Conservation (phyloP, 2,797 vertebrate species). For the Nyctalus aviator region DNA sequence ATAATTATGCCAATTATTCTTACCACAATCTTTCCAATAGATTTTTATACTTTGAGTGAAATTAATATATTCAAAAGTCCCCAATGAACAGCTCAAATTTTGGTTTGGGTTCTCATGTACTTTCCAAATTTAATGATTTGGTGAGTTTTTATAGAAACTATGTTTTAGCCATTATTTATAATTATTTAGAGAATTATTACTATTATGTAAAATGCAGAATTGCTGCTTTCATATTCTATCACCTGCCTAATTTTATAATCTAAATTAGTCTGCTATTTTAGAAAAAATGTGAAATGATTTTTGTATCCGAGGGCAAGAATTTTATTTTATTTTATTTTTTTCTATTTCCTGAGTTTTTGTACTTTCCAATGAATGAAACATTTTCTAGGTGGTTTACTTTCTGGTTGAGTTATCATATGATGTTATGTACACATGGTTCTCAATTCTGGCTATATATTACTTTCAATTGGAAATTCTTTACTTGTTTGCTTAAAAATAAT, state of each 20-base stretch:
- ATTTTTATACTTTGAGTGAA: neutral
- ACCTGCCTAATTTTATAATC: neutral
- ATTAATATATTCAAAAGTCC: neutral
- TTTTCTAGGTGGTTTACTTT: slow-evolving; percentile 27
- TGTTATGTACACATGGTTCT: neutral
- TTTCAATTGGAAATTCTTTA: neutral
- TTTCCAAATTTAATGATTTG: neutral
- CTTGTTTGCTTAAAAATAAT: slow-evolving; percentile 12
- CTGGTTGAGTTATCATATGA: slow-evolving; percentile 13
- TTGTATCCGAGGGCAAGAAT: neutral
- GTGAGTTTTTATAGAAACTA: neutral
- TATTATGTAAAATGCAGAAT: neutral
- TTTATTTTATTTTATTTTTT: neutral
- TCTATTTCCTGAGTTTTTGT: neutral
- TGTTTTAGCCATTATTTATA: neutral
- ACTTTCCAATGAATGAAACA: slow-evolving; percentile 54
- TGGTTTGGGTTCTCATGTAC: neutral
- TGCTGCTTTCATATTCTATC: neutral
- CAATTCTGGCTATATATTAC: neutral
- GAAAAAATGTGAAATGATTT: neutral
- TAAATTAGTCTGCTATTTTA: neutral
- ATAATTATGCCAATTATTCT: neutral
- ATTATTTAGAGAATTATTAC: neutral
- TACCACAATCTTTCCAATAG: neutral
- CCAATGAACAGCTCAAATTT: neutral